Conservation (phyloP, 30 jellyfish, hydroid and myxozoan genomes). For the Pelagia noctiluca region DNA sequence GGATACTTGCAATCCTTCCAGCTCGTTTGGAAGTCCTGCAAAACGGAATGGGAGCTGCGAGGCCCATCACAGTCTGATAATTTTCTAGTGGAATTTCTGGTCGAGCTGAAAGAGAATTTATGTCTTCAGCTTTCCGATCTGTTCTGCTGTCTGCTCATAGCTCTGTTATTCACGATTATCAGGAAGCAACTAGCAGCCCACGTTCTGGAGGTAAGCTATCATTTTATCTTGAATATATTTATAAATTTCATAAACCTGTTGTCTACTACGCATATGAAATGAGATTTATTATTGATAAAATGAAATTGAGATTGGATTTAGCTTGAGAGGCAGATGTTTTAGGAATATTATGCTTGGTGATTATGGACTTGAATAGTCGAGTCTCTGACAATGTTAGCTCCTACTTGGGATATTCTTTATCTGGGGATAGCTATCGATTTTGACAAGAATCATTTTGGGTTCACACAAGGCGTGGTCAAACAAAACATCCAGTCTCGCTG, state of each 20-base stretch:
- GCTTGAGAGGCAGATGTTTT: too few species aligned
- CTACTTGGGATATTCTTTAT: too few species aligned
- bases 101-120: conserved; percentile 45
- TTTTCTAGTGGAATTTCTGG: conserved; percentile 47
- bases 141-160: conserved; percentile 19
- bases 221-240: too few species aligned
- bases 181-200: conserved; percentile 19
- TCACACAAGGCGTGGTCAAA: too few species aligned
- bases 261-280: background rate
- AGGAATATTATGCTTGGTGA: too few species aligned
- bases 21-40: conserved; percentile 59
- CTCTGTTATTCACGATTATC: conserved; percentile 52
- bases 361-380: too few species aligned
- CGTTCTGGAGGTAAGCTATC: conserved; percentile 51
- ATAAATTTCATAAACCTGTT: background rate
- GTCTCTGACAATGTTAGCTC: too few species aligned
- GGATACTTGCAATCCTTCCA: conserved; percentile 42
- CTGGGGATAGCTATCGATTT: too few species aligned
- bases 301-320: too few species aligned
- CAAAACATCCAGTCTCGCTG: too few species aligned
- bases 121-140: conserved; percentile 44
- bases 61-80: conserved; percentile 43
- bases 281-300: too few species aligned
- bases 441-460: too few species aligned
- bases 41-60: conserved; percentile 58